phyloP scores from a whole-genome alignment of 2,797 vertebrate genomes.

The Myripristis jacobus region DNA sequence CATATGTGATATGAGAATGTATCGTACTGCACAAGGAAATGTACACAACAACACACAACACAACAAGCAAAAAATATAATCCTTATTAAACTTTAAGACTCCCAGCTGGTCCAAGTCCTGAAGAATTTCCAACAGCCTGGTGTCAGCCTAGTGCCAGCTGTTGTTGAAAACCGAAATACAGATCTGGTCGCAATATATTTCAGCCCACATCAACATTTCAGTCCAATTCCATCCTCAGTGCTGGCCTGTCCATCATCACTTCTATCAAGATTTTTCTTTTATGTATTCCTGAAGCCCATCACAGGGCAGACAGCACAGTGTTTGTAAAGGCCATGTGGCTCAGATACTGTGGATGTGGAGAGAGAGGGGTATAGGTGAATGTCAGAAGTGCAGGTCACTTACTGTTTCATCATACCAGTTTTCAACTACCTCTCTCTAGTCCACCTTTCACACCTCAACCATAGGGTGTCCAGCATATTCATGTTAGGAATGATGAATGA shows the following conservation, averaged over 20 bases:
- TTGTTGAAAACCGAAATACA: slow-evolving; percentile 3
- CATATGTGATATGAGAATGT: not conserved
- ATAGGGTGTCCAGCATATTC: slow-evolving; percentile 17
- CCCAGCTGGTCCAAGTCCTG: not conserved
- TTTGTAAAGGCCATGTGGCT: not conserved
- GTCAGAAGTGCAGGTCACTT: slow-evolving; percentile 19
- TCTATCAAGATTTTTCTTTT: not conserved
- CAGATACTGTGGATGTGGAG: not conserved
- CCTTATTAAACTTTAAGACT: slow-evolving; percentile 8
- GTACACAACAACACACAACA: not conserved
- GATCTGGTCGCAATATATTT: slow-evolving; percentile 20
- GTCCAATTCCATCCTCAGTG: not conserved
- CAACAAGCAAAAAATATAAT: not conserved
- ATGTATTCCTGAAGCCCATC: slow-evolving; percentile 3
- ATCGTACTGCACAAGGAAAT: not conserved
- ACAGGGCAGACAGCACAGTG: not conserved
- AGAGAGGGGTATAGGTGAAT: not conserved
- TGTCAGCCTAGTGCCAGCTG: not conserved
- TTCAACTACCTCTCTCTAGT: slow-evolving; percentile 1
- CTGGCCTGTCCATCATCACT: not conserved
- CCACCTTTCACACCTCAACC: slow-evolving; percentile 12
- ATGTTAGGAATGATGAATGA: slow-evolving; percentile 56
- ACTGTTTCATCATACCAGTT: slow-evolving; percentile 13
- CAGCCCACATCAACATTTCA: not conserved
- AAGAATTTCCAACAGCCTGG: not conserved